These are phyloP conservation scores for Pollimyrus isidori DNA, from an alignment of 2,113 vertebrate species.

Conservation along the genomic window DNA sequence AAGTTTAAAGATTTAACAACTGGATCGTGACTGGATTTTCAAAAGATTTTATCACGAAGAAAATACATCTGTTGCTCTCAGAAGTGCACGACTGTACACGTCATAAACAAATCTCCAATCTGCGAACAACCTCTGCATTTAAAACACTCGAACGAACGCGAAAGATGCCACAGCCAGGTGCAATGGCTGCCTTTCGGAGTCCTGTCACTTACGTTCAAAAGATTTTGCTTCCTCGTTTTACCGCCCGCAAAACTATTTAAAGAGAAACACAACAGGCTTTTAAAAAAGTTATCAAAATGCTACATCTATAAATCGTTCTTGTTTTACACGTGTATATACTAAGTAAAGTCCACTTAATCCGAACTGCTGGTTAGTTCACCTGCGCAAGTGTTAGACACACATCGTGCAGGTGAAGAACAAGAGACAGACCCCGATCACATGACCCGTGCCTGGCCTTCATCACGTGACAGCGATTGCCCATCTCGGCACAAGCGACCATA, in stretches of 20 bases:
- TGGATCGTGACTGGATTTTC: background rate
- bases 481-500: background rate
- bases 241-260: background rate
- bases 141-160: background rate
- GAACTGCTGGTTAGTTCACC: background rate
- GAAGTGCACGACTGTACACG: background rate
- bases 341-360: background rate
- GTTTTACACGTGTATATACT: background rate
- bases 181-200: slow-evolving; percentile 12
- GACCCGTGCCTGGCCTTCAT: slow-evolving; percentile 18
- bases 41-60: background rate
- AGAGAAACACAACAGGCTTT: slow-evolving; percentile 33
- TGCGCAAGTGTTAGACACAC: background rate
- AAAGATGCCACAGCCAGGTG: background rate
- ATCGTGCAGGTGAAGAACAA: slow-evolving; percentile 47
- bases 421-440: slow-evolving; percentile 43
- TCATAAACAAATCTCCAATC: background rate
- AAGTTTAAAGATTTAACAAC: background rate
- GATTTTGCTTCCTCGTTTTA: slow-evolving; percentile 11
- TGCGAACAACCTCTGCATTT: background rate
- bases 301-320: background rate
- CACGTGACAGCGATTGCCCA: slow-evolving; percentile 12
- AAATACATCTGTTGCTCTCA: background rate
- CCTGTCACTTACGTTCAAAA: background rate
- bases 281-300: background rate